Evolutionary conservation across 2,888 invertebrate species (phyloP).

Genomic region (Lumbricus terrestris): DNA sequence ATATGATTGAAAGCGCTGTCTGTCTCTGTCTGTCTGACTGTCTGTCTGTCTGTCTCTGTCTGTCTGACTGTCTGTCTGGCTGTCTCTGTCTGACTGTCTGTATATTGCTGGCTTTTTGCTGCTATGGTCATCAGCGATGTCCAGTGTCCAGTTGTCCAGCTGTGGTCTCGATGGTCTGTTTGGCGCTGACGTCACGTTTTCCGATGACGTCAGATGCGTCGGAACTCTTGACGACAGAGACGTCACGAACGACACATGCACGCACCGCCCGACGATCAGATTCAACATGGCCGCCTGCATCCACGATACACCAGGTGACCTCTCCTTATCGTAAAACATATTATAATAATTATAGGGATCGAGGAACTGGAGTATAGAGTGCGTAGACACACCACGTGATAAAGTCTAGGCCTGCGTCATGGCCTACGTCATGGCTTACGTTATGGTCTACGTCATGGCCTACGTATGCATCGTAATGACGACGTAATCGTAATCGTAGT

Average conservation of each 20-base stretch:
- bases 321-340: no score
- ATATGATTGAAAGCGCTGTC: no score
- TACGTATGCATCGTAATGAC: no score
- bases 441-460: no score
- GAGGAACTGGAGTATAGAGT: no score
- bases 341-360: no score
- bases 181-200: not conserved
- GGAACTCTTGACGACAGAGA: not conserved
- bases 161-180: not conserved
- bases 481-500: no score
- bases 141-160: constrained; percentile 8
- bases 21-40: not conserved
- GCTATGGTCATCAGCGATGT: not conserved
- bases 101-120: not conserved
- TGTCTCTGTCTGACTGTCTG: no score
- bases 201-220: not conserved
- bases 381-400: no score
- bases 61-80: no score
- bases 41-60: not conserved
- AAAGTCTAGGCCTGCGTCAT: no score
- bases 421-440: no score
- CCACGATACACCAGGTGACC: not conserved
- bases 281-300: not conserved
- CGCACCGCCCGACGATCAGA: not conserved
- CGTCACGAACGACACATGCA: not conserved